Conservation (phyloP, 35 echinoderm and acorn worm species). For the Heliocidaris erythrogramma region DNA sequence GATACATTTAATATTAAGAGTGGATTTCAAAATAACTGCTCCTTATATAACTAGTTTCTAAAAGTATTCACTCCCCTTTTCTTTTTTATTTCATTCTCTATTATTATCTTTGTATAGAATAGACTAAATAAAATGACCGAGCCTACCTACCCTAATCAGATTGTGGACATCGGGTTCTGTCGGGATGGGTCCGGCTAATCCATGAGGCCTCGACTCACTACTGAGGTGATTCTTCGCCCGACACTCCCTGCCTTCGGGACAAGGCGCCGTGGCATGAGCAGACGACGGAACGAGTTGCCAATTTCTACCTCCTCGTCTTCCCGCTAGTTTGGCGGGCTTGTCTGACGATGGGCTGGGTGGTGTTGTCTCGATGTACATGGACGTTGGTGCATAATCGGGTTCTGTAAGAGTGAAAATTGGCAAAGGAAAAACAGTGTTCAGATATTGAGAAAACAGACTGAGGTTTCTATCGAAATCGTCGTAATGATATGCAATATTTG, state of each 20-base stretch:
- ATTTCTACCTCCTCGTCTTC: background rate
- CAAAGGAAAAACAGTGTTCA: background rate
- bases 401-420: background rate
- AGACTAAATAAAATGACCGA: background rate
- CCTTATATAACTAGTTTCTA: background rate
- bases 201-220: background rate
- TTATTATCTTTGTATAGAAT: background rate
- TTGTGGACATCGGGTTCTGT: constrained; percentile 1
- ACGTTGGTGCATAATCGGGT: background rate
- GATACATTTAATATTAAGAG: no score
- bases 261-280: background rate
- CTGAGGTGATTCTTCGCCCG: background rate
- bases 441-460: background rate
- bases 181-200: background rate
- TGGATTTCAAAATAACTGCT: no score
- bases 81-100: no score
- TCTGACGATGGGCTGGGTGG: background rate
- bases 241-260: constrained; percentile 2
- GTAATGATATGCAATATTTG: background rate
- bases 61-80: no score
- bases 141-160: background rate
- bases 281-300: background rate
- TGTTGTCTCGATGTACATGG: constrained; percentile 20
- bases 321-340: background rate
- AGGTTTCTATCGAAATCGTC: background rate